Evolutionary conservation across 2,113 vertebrate species (phyloP).

Genomic region (Leucosticte australis): DNA sequence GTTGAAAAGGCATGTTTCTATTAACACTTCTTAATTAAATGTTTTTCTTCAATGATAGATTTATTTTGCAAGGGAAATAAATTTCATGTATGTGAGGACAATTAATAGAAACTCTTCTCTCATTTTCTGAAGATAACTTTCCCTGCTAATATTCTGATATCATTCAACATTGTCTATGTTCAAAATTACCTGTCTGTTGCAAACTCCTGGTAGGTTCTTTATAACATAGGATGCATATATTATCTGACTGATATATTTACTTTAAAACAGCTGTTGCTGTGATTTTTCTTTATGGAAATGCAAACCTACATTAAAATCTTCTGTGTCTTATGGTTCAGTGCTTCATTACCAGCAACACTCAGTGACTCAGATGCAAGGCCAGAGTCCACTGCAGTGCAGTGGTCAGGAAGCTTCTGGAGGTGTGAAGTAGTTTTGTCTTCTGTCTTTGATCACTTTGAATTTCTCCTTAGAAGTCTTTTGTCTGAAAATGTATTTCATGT

Average conservation of each 20-base stretch:
- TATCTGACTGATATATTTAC: not conserved
- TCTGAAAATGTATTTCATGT: not conserved
- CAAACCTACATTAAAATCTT: not conserved
- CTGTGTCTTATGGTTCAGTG: not conserved
- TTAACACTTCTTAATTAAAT: conserved; percentile 50
- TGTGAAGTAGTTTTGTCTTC: not conserved
- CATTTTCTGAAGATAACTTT: not conserved
- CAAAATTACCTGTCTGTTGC: not conserved
- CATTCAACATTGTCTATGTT: not conserved
- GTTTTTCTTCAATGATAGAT: conserved; percentile 16
- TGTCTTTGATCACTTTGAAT: not conserved
- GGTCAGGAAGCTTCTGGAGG: not conserved
- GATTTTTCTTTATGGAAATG: not conserved
- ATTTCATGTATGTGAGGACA: not conserved
- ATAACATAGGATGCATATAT: not conserved
- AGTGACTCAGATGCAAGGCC: not conserved
- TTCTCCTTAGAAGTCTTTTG: not conserved
- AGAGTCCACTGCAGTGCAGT: not conserved
- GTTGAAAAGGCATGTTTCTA: conserved; percentile 20
- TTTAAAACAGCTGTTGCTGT: not conserved
- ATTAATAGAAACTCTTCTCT: not conserved
- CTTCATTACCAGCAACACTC: not conserved
- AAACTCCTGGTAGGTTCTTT: not conserved
- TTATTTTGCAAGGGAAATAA: conserved; percentile 30
- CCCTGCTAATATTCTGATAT: not conserved